These are phyloP conservation scores for Xenentodon cancila DNA, from an alignment of 2,797 vertebrate genomes.

Conservation along the genomic window DNA sequence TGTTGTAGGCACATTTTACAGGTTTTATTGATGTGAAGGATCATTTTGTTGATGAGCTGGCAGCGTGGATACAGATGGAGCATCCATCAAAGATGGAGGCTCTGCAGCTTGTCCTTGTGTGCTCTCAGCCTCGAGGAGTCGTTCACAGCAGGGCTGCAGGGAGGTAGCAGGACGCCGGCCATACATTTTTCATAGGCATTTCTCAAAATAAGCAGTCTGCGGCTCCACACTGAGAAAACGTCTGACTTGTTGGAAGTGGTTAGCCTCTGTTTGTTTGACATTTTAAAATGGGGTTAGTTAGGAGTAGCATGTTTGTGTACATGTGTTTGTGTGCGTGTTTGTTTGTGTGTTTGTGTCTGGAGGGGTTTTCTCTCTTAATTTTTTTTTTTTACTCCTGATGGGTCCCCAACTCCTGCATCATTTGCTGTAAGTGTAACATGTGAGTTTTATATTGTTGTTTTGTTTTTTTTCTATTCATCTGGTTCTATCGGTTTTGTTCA, in stretches of 20 bases:
- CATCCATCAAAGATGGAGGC: slow-evolving; percentile 51
- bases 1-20: slow-evolving; percentile 26
- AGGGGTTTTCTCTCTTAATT: slow-evolving; percentile 4
- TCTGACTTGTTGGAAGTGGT: slow-evolving; percentile 44
- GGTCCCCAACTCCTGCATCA: neutral
- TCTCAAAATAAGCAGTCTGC: slow-evolving; percentile 67
- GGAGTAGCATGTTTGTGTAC: neutral
- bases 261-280: slow-evolving; percentile 14
- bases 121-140: slow-evolving; percentile 60
- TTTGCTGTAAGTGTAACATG: neutral
- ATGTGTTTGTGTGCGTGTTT: slow-evolving; percentile 12
- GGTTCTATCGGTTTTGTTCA: neutral
- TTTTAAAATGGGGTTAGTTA: slow-evolving; percentile 21
- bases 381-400: neutral
- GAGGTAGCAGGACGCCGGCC: slow-evolving; percentile 50
- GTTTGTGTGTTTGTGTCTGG: slow-evolving; percentile 11
- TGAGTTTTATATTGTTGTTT: neutral
- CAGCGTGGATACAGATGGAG: slow-evolving; percentile 28
- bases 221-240: slow-evolving; percentile 23
- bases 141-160: slow-evolving; percentile 36
- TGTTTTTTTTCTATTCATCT: neutral
- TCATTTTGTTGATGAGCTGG: slow-evolving; percentile 31
- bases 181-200: slow-evolving; percentile 73
- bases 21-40: slow-evolving; percentile 40
- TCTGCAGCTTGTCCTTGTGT: slow-evolving; percentile 50